Conservation (phyloP, 1,140 invertebrate species). For the Drosophila cardini region DNA sequence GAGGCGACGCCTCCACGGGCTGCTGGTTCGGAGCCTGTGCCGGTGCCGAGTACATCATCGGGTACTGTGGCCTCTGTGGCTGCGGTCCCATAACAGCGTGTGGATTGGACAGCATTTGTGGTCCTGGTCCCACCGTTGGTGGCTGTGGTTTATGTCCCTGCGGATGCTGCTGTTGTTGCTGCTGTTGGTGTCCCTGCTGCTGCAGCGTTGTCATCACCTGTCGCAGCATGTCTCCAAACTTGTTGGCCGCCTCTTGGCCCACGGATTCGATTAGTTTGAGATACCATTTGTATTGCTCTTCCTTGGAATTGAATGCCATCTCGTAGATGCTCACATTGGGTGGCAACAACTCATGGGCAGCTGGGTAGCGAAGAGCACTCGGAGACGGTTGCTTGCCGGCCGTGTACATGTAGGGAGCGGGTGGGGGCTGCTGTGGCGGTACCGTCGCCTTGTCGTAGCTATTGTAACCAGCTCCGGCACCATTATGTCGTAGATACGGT, state of each 20-base stretch:
- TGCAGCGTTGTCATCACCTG: conserved; percentile 76
- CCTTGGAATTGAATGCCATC: conserved; percentile 82
- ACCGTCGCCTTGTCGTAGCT: conserved; percentile 60
- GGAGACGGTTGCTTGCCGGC: conserved; percentile 72
- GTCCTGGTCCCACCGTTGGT: conserved; percentile 42
- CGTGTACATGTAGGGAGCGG: conserved; percentile 66
- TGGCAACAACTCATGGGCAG: conserved; percentile 80
- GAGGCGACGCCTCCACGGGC: conserved; percentile 66
- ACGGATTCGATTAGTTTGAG: conserved; percentile 76
- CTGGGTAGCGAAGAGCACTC: conserved; percentile 77
- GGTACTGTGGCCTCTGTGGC: conserved; percentile 68
- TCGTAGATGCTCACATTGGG: conserved; percentile 84
- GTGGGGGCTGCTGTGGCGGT: conserved; percentile 63
- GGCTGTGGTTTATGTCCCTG: conserved; percentile 53
- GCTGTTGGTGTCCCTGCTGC: conserved; percentile 57
- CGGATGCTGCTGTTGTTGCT: conserved; percentile 49
- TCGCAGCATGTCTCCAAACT: conserved; percentile 79
- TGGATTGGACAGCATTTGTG: conserved; percentile 64
- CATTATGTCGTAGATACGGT: conserved; percentile 71
- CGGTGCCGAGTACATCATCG: conserved; percentile 59
- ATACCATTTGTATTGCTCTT: conserved; percentile 84
- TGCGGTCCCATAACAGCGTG: conserved; percentile 54
- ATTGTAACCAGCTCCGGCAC: conserved; percentile 60
- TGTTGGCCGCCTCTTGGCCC: conserved; percentile 82
- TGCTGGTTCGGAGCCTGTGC: conserved; percentile 57